phyloP scores from a whole-genome alignment of 30 jellyfish, hydroid and myxozoan species.

The Mastigias papua region DNA sequence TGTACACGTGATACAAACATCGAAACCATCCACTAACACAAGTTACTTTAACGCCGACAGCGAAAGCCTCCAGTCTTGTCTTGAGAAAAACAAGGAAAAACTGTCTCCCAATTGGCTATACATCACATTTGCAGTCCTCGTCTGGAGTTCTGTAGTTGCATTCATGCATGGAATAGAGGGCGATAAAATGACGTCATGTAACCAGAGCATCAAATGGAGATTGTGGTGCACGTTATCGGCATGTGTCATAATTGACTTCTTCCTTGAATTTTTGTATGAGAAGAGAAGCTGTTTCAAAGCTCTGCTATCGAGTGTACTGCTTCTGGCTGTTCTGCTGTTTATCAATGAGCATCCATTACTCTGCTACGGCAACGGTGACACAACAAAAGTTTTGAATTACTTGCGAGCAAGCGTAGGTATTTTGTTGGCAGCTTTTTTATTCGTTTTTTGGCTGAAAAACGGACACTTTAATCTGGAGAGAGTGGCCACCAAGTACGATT shows the following conservation, averaged over 20 bases:
- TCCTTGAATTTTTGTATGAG: constrained; percentile 43
- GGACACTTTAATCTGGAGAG: neutral
- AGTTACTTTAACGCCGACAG: constrained; percentile 68
- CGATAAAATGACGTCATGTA: constrained; percentile 23
- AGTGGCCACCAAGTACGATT: neutral
- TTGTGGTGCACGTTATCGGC: constrained; percentile 60
- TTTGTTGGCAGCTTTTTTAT: constrained; percentile 6
- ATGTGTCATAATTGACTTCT: neutral
- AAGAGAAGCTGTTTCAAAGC: constrained; percentile 16
- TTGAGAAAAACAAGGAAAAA: neutral
- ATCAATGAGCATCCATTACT: constrained; percentile 41
- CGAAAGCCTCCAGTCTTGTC: constrained; percentile 14
- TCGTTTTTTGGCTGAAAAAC: constrained; percentile 31
- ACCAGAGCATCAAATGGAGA: constrained; percentile 44
- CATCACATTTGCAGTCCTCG: neutral
- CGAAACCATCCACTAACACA: constrained; percentile 62
- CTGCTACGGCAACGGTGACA: constrained; percentile 7
- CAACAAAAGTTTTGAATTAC: constrained; percentile 5
- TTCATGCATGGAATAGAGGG: constrained; percentile 63
- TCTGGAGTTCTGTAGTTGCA: constrained; percentile 61
- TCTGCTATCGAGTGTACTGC: neutral
- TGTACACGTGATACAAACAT: constrained; percentile 4
- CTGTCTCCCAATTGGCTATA: constrained; percentile 50
- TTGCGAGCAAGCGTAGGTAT: constrained; percentile 41
- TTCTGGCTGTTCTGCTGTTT: neutral